Conservation (phyloP, 2,888 invertebrate species). For the Agelastica alni region DNA sequence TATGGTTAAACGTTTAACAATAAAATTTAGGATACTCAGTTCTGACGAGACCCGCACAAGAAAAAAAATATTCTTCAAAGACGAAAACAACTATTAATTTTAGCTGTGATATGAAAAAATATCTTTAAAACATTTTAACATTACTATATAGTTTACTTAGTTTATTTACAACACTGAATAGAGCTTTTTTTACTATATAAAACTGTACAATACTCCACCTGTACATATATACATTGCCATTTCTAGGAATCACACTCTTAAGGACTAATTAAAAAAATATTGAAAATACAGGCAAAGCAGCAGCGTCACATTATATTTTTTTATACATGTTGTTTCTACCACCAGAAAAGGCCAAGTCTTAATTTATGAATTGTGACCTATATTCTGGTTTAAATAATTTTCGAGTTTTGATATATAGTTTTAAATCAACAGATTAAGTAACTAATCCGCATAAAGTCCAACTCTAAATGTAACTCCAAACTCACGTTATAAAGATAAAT, state of each 20-base stretch:
- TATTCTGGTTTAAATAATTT: not conserved
- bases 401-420: constrained; percentile 5
- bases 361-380: too few relatives aligned
- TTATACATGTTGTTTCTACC: too few relatives aligned
- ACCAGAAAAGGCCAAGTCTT: too few relatives aligned
- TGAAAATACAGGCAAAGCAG: constrained; percentile 19
- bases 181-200: constrained; percentile 46
- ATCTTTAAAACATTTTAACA: constrained; percentile 48
- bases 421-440: constrained; percentile 1
- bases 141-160: constrained; percentile 46
- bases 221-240: constrained; percentile 33
- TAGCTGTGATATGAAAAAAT: constrained; percentile 49
- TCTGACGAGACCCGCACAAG: constrained; percentile 21
- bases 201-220: constrained; percentile 44
- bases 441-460: not conserved
- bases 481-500: not conserved
- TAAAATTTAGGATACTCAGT: constrained; percentile 3
- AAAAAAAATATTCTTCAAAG: constrained; percentile 30
- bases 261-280: constrained; percentile 19
- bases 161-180: constrained; percentile 50
- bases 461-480: not conserved
- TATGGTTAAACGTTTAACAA: too few relatives aligned
- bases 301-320: too few relatives aligned
- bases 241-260: constrained; percentile 19
- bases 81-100: constrained; percentile 33